A percentile compares a stretch with the other conserved stretches of the same genome.
Conservation (phyloP, 2,797 vertebrate species). For the Acropternis orthonyx region DNA sequence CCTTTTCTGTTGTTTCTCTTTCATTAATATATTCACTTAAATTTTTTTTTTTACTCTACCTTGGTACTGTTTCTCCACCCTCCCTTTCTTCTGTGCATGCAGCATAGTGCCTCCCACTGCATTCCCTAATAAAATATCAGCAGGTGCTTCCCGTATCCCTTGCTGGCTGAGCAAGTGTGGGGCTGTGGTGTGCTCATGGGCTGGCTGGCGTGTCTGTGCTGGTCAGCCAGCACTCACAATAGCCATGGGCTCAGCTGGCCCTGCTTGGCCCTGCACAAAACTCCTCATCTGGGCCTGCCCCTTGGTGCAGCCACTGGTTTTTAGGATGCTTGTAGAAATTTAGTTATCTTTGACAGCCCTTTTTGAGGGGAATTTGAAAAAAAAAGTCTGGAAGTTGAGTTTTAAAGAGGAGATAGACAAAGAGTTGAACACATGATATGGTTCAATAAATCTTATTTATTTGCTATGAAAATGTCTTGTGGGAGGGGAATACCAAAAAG, state of each 20-base stretch:
- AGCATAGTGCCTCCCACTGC: background rate
- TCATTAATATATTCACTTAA: background rate
- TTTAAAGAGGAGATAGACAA: background rate
- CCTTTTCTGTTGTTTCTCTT: background rate
- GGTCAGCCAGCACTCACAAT: background rate
- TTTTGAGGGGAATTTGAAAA: background rate
- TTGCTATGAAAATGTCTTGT: background rate
- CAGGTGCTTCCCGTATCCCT: fast-evolving
- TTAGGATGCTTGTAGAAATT: background rate
- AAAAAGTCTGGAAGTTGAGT: background rate
- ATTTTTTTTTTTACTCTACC: background rate
- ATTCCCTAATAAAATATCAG: background rate
- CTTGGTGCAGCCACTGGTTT: background rate
- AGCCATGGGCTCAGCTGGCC: background rate
- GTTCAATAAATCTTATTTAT: background rate
- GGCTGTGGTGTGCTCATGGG: fast-evolving
- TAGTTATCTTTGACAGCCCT: background rate
- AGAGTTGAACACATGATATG: background rate
- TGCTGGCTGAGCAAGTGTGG: background rate
- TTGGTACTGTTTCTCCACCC: background rate
- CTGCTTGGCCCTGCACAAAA: background rate
- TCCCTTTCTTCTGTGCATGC: background rate
- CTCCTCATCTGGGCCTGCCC: background rate
- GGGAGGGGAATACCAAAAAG: background rate
- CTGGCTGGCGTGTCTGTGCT: background rate